phyloP scores from a whole-genome alignment of 2,113 vertebrate genomes.

The Anser cygnoides region DNA sequence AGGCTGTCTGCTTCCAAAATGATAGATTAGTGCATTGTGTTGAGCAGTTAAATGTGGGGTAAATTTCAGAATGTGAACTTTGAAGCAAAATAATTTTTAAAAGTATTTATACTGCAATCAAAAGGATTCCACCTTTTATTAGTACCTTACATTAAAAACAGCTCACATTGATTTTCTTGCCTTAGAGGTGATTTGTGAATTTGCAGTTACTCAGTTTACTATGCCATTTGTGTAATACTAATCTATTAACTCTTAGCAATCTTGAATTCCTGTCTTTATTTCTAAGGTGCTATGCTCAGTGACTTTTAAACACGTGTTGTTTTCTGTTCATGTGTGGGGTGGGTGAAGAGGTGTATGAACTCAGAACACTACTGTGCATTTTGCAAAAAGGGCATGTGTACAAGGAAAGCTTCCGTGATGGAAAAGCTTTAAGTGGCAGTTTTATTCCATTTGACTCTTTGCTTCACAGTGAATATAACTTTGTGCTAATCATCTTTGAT shows the following conservation, averaged over 20 bases:
- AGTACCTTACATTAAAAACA: background rate
- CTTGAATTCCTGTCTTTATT: background rate
- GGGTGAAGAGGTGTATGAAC: background rate
- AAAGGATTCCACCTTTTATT: background rate
- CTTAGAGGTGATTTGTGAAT: background rate
- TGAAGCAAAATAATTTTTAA: background rate
- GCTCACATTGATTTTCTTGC: background rate
- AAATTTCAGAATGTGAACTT: background rate
- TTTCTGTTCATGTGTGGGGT: background rate
- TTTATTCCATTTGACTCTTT: background rate
- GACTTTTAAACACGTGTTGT: background rate
- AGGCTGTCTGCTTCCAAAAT: background rate
- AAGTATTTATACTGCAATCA: background rate
- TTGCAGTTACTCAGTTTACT: background rate
- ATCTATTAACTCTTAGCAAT: background rate
- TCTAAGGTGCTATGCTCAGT: background rate
- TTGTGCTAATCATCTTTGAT: background rate
- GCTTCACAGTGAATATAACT: background rate
- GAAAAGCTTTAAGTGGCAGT: background rate
- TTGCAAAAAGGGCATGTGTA: background rate
- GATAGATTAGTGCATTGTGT: background rate
- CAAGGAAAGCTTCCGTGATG: background rate
- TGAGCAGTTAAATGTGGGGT: background rate
- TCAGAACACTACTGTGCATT: background rate
- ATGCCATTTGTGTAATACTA: background rate